These are phyloP conservation scores for Takifugu rubripes DNA, from an alignment of 2,797 vertebrate genomes.

Conservation along the genomic window DNA sequence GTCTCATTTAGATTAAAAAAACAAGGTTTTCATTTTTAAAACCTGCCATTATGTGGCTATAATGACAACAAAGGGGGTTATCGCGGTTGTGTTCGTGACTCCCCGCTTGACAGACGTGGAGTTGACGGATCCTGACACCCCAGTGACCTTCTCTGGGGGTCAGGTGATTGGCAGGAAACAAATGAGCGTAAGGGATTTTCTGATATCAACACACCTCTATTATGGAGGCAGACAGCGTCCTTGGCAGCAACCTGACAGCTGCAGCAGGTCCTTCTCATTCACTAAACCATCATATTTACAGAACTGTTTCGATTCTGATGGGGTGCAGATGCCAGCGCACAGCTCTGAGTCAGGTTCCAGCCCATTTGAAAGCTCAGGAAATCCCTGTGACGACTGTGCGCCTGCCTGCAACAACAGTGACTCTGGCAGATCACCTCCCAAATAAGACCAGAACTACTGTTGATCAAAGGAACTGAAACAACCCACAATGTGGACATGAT, in stretches of 20 bases:
- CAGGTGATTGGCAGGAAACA: constrained; percentile 34
- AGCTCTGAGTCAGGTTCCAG: constrained; percentile 3
- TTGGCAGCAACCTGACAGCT: constrained; percentile 19
- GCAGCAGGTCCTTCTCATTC: constrained; percentile 10
- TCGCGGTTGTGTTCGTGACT: background rate
- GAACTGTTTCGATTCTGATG: no score
- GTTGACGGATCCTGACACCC: no score
- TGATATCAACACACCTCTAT: constrained; percentile 21
- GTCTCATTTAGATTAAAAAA: no score
- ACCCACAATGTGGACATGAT: constrained; percentile 9
- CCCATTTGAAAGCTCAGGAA: constrained; percentile 15
- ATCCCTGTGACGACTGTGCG: constrained; percentile 37
- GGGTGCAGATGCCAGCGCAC: background rate
- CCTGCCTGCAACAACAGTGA: constrained; percentile 43
- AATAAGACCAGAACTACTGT: constrained; percentile 17
- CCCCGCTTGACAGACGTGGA: no score
- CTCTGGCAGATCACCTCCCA: constrained; percentile 29
- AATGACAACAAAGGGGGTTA: background rate
- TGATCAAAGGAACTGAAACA: constrained; percentile 29
- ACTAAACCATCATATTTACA: background rate
- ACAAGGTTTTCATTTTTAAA: no score
- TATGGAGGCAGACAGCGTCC: constrained; percentile 37
- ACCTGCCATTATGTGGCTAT: background rate
- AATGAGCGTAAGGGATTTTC: constrained; percentile 34
- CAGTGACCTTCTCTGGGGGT: constrained; percentile 21